A percentile compares a stretch with the other conserved stretches of the same genome.
Conservation (phyloP, 1,140 invertebrate species). For the Formica selysi region DNA sequence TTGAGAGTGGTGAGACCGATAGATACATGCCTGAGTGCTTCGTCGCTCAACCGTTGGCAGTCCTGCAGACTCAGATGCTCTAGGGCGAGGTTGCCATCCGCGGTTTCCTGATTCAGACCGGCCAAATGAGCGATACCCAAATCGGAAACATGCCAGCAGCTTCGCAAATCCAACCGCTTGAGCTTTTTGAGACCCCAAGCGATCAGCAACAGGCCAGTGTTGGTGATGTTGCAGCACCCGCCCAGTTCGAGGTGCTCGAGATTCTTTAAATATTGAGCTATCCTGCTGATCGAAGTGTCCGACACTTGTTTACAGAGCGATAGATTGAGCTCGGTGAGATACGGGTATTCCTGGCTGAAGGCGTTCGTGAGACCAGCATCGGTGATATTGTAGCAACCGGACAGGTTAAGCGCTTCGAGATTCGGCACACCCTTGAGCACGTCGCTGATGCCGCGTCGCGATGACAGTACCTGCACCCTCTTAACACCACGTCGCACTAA, state of each 20-base stretch:
- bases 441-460: conserved; percentile 94
- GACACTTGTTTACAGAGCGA: conserved; percentile 98
- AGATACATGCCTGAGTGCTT: conserved; percentile 94
- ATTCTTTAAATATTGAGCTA: conserved; percentile 95
- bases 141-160: conserved; percentile 97
- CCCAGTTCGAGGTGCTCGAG: conserved; percentile 95
- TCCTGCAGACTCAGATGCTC: conserved; percentile 96
- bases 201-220: conserved; percentile 93
- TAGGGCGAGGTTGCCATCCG: conserved; percentile 90
- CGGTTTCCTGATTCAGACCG: conserved; percentile 89
- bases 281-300: conserved; percentile 93
- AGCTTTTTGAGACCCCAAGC: conserved; percentile 95
- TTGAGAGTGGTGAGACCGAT: conserved; percentile 92
- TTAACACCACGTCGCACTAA: conserved; percentile 95
- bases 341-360: conserved; percentile 91
- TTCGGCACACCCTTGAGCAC: conserved; percentile 95
- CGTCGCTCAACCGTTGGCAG: conserved; percentile 97
- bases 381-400: conserved; percentile 97
- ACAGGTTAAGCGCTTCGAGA: conserved; percentile 95
- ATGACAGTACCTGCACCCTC: conserved; percentile 95
- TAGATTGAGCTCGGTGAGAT: conserved; percentile 93
- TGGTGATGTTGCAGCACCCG: conserved; percentile 96
- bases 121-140: conserved; percentile 95
- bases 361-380: conserved; percentile 93
- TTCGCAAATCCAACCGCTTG: conserved; percentile 94